Percentiles rank a stretch among this genome's conserved stretches.
Conservation (phyloP, 2,888 invertebrate species). For the Schizotus pectinicornis region DNA sequence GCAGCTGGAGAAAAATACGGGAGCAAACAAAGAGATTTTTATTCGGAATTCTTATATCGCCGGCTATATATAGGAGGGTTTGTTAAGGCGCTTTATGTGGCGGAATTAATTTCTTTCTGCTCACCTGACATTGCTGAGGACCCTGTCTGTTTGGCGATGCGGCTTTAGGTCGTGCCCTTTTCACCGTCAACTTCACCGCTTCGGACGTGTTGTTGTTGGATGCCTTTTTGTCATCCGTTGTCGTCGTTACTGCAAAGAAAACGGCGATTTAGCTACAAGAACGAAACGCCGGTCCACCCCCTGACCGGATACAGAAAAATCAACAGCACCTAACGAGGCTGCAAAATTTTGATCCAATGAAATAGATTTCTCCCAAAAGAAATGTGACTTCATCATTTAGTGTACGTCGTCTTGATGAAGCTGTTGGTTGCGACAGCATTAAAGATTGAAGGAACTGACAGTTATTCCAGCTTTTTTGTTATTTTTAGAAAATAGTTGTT, state of each 20-base stretch:
- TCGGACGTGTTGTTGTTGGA: constrained; percentile 58
- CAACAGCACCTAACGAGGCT: too few relatives aligned
- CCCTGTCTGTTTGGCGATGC: constrained; percentile 90
- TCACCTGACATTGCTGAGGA: constrained; percentile 90
- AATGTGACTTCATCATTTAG: too few relatives aligned
- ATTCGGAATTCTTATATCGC: not conserved
- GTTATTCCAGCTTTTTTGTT: too few relatives aligned
- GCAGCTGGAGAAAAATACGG: constrained; percentile 12
- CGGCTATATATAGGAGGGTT: not conserved
- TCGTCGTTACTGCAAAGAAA: constrained; percentile 53
- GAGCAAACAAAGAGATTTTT: constrained; percentile 20
- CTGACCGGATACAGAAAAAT: too few relatives aligned
- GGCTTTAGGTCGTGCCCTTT: constrained; percentile 81
- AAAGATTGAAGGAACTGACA: too few relatives aligned
- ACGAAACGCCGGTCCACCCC: not conserved
- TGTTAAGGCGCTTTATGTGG: not conserved
- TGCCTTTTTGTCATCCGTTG: constrained; percentile 61
- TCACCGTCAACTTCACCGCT: constrained; percentile 65
- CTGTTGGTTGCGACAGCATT: too few relatives aligned
- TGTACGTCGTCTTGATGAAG: too few relatives aligned
- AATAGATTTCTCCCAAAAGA: too few relatives aligned
- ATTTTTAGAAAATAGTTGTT: too few relatives aligned
- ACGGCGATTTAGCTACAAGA: constrained; percentile 1
- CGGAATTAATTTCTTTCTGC: constrained; percentile 28
- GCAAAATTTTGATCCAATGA: too few relatives aligned